Base-by-base conservation (phyloP, 92 coral and sea anemone species). In the Nematostella vectensis region DNA sequence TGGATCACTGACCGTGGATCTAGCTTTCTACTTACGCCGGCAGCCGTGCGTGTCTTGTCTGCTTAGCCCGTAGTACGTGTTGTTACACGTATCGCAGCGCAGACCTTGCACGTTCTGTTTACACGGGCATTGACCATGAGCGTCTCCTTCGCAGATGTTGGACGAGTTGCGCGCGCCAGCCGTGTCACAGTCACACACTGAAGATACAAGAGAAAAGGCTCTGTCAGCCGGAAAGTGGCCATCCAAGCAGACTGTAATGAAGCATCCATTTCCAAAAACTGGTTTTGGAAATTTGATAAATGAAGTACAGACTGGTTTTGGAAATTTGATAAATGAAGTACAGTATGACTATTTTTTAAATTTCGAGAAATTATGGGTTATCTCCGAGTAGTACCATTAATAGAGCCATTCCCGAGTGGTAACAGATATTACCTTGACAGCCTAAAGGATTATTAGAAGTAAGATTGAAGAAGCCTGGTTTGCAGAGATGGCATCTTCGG, bases 391-490 rank as follows among this genome's bases (percentile, higher is more conserved):
- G n/a, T n/a, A n/a, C n/a, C n/a, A n/a, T n/a, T n/a, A n/a, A n/a
- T n/a, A n/a, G n/a, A n/a, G n/a, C n/a, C n/a, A n/a, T n/a, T n/a
- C n/a, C n/a, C n/a, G n/a, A n/a, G n/a, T n/a, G n/a, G n/a, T n/a
- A n/a, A n/a, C n/a, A n/a, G n/a, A n/a, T n/a, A n/a, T n/a, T 73
- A 81, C 98, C 95, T 81, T 73, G 95, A 67, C 98, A 91, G 27
- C 98, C 98, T 22, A 58, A 65, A n/a, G 95, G 84, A 55, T 91
- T 91, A 3, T 69, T 80, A 20, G 71, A 69, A 2, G 85, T 63
- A 11, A 91, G 69, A 70, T 91, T 91, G 68, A 59, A 79, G 65
- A 54, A 91, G 19, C 87, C 98, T 21, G 85, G 84, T 52, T 77
- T 75, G 59, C 98, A 91, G 6, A 29, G 40, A 49, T 83, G 70